Evolutionary conservation across 2,797 vertebrate species (phyloP).

Genomic region (Margarornis squamiger): DNA sequence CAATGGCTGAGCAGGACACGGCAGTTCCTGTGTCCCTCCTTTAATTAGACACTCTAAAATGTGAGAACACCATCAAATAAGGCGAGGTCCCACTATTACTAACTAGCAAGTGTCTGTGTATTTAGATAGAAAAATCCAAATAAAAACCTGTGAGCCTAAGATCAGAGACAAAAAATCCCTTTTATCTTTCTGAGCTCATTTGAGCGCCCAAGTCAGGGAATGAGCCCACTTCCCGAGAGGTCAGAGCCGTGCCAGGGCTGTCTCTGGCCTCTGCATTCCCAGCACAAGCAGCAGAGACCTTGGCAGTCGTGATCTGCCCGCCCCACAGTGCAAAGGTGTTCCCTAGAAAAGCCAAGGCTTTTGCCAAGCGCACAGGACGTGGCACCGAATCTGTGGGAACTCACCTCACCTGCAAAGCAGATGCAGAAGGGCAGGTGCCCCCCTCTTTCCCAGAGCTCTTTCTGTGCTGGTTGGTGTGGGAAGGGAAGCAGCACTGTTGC

Average conservation of each 20-base stretch:
- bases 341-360: neutral
- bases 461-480: neutral
- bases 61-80: conserved; percentile 44
- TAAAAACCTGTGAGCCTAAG: conserved; percentile 2
- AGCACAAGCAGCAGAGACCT: neutral
- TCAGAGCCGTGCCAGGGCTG: neutral
- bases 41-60: conserved; percentile 58
- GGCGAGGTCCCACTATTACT: conserved; percentile 43
- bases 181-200: conserved; percentile 20
- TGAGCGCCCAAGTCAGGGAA: neutral
- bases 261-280: neutral
- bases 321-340: neutral
- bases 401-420: neutral
- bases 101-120: conserved; percentile 32
- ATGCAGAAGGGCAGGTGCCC: neutral
- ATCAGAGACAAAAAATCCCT: neutral
- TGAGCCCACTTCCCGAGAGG: neutral
- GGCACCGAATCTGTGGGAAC: neutral
- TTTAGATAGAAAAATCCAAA: conserved; percentile 37
- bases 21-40: neutral
- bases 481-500: neutral
- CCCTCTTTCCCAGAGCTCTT: neutral
- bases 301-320: rapidly evolving
- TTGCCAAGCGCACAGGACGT: rapidly evolving
- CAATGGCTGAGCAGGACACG: neutral